phyloP scores from a whole-genome alignment of 2,888 invertebrate genomes.

The Napeogenes sylphis region DNA sequence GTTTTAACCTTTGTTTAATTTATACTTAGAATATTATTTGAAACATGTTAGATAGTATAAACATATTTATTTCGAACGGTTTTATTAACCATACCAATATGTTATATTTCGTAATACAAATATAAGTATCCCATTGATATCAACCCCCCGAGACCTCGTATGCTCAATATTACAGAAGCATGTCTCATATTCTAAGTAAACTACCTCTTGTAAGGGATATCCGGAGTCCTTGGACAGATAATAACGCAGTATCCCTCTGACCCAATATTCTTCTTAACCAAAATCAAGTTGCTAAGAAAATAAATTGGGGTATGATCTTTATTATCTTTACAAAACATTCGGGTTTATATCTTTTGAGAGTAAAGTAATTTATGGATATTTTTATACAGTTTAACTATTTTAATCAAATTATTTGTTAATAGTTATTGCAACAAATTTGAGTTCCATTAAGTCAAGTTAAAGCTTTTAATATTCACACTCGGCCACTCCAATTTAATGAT shows the following conservation, averaged over 20 bases:
- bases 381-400: too few relatives aligned
- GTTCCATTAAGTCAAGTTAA: conserved; percentile 7
- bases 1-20: too few relatives aligned
- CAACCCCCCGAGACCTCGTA: neutral
- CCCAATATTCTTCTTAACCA: conserved; percentile 1
- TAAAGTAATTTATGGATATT: too few relatives aligned
- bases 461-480: conserved; percentile 12
- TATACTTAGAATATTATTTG: too few relatives aligned
- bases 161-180: neutral
- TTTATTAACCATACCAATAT: too few relatives aligned
- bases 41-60: too few relatives aligned
- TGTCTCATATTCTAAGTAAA: conserved; percentile 10
- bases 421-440: neutral
- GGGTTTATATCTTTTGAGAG: neutral
- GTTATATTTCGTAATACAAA: too few relatives aligned
- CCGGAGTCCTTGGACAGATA: conserved; percentile 6
- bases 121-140: neutral
- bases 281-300: neutral
- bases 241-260: neutral
- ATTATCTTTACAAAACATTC: neutral
- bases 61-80: too few relatives aligned
- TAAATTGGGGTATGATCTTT: conserved; percentile 2
- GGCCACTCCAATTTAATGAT: conserved; percentile 14
- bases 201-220: conserved; percentile 11
- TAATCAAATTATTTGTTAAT: neutral